phyloP scores from a whole-genome alignment of 2,888 invertebrate species.

The Chloroclysta siterata region DNA sequence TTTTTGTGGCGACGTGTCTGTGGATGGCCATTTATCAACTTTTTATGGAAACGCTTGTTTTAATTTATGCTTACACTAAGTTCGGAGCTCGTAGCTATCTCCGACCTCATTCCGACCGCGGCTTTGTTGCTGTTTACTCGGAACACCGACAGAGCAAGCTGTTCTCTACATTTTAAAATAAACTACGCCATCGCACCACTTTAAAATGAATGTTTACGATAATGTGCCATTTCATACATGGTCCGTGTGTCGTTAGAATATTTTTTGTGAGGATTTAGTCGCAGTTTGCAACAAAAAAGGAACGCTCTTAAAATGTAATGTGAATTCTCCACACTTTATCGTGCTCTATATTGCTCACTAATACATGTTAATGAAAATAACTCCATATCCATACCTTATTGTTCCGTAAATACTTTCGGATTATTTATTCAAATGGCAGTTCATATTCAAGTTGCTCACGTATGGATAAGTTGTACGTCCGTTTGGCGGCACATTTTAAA shows the following conservation, averaged over 20 bases:
- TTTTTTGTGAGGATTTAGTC: constrained; percentile 37
- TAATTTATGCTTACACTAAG: constrained; percentile 82
- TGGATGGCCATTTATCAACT: constrained; percentile 82
- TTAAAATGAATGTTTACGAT: constrained; percentile 55
- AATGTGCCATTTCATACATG: constrained; percentile 48
- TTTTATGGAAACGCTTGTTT: constrained; percentile 82
- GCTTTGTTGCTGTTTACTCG: constrained; percentile 69
- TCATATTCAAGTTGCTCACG: constrained; percentile 27
- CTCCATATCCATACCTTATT: constrained; percentile 24
- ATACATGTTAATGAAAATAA: constrained; percentile 32
- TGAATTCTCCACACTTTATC: constrained; percentile 30
- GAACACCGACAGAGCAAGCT: constrained; percentile 54
- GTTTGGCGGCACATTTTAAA: constrained; percentile 69
- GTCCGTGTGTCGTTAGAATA: constrained; percentile 39
- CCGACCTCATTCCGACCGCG: constrained; percentile 75
- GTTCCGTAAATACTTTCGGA: constrained; percentile 13
- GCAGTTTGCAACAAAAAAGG: constrained; percentile 35
- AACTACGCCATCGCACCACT: constrained; percentile 47
- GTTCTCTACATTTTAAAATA: constrained; percentile 58
- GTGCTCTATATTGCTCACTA: constrained; percentile 28
- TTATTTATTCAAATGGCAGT: constrained; percentile 29
- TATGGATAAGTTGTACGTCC: constrained; percentile 52
- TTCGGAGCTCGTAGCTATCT: constrained; percentile 74
- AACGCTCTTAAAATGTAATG: constrained; percentile 31
- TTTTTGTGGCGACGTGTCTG: constrained; percentile 78